Percentiles rank a stretch among this genome's conserved stretches.
Evolutionary conservation across 2,888 invertebrate species (phyloP).

Genomic region (Spicauda simplicius): DNA sequence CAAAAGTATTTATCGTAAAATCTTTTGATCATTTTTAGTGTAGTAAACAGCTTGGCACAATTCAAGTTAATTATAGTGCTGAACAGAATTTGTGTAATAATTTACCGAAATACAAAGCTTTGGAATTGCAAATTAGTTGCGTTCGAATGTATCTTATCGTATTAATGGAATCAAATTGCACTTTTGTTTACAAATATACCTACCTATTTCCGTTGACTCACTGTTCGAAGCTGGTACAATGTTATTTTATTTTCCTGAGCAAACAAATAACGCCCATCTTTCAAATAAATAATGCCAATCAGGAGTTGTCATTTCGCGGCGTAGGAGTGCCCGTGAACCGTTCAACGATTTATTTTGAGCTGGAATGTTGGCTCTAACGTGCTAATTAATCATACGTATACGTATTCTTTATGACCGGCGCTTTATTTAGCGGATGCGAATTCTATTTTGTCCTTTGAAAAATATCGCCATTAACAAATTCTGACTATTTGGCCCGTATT

Average conservation of each 20-base stretch:
- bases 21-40: too few relatives aligned
- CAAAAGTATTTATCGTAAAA: too few relatives aligned
- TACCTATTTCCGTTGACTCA: neutral
- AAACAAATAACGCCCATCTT: slow-evolving; percentile 29
- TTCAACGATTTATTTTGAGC: slow-evolving; percentile 67
- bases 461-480: neutral
- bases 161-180: neutral
- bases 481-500: too few relatives aligned
- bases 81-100: neutral
- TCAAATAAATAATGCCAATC: slow-evolving; percentile 43
- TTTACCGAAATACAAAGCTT: neutral
- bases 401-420: slow-evolving; percentile 44
- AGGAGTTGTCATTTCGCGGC: slow-evolving; percentile 46
- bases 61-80: neutral
- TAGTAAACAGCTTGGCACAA: too few relatives aligned
- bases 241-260: neutral
- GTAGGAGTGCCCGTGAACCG: slow-evolving; percentile 69
- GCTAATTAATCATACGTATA: slow-evolving; percentile 64
- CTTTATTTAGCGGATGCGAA: slow-evolving; percentile 15
- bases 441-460: slow-evolving; percentile 6
- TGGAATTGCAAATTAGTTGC: neutral
- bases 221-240: neutral
- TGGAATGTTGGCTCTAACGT: slow-evolving; percentile 71
- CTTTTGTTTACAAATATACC: neutral
- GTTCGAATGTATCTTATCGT: neutral